Base-by-base conservation (phyloP, 2,797 vertebrate species). In the Malacoraja senta region DNA sequence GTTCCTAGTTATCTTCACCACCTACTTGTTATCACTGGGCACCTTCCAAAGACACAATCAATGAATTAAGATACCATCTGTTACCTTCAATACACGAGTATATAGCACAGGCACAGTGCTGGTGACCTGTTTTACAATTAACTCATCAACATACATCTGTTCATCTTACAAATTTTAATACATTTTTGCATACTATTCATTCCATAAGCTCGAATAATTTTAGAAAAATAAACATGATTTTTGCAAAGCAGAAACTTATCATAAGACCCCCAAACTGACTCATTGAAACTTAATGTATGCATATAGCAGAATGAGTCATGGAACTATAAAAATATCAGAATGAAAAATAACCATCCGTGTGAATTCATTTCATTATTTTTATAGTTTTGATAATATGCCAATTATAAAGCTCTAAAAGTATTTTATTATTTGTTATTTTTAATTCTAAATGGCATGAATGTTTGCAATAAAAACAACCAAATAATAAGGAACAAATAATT, bases 1-100 rank as follows among this genome's bases (percentile, higher is more conserved):
- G 65, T 88, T 21, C 68, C 15, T 88, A 88, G 61, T 65, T n/a
- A 88, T 88, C 84, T 88, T 88, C 63, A 35, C n/a, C 63, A 88
- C n/a, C 84, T 68, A n/a, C 61, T 68, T 88, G 53, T 19, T 88
- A 88, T 68, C 17, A 88, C 32, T 88, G n/a, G 32, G 63, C 61
- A 68, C 19, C 15, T 68, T 32, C 32, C 19, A 35, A 68, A 68
- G 21, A 68, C 61, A 68, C 17, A 29, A 63, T 32, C 58, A 88
- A 88, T 68, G 84, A 88, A 68, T 68, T 32, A 68, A 88, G 19
- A 32, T 88, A 68, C 61, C 63, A 88, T 88, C n/a, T 88, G 63
- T 19, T 4, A 88, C 8, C 63, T 88, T 35, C 29, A 68, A 32
- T 86, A 86, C 61, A 19, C 63, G 1, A 65, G 15, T 29, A n/a